Base-by-base conservation (phyloP, 2,113 vertebrate species). In the Pangasianodon hypophthalmus region DNA sequence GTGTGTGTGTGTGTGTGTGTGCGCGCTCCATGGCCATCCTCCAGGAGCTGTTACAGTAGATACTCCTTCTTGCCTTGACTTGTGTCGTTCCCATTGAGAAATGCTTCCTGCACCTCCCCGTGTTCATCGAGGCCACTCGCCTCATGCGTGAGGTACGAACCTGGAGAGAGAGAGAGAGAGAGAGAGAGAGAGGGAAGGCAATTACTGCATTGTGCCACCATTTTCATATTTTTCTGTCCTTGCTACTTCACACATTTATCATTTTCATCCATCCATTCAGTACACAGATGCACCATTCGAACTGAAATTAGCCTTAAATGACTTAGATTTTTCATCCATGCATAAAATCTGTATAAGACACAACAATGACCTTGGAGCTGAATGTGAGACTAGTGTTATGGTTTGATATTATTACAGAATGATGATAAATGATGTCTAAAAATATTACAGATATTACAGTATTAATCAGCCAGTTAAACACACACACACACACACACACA, bases 21-120 rank as follows among this genome's bases (percentile, higher is more conserved):
- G 88, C 91, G 71, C 13, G 82, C 90, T 90, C 88, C 71, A 41
- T 86, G 91, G 69, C 1, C 56, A 32, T 92, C 84, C 48, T 84
- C 87, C 77, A 60, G 79, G 80, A 50, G 50, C 87, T 92, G 94
- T 96, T 97, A 98, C 97, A 98, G 97, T 95, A 98, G 97, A 96
- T 98, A 98, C 90, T 98, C 97, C 94, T 98, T 98, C 96, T 98
- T 98, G 93, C 97, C 96, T 95, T 98, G 97, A 92, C 97, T 97
- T 93, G 96, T 96, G 4, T 98, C 97, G 14, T 96, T 97, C 75
- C 97, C 97, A 7, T 98, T 98, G 92, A 98, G 97, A 93, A 98
- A 98, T 80, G 97, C 97, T 94, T 98, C 97, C 88, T 97, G 97
- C 89, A 97, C 97, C 93, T 98, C 97, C 7, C 97, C 97, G 52